Percentiles rank a stretch among this genome's conserved stretches.
Evolutionary conservation across 2,113 vertebrate species (phyloP).

Genomic region (Pionites leucogaster): DNA sequence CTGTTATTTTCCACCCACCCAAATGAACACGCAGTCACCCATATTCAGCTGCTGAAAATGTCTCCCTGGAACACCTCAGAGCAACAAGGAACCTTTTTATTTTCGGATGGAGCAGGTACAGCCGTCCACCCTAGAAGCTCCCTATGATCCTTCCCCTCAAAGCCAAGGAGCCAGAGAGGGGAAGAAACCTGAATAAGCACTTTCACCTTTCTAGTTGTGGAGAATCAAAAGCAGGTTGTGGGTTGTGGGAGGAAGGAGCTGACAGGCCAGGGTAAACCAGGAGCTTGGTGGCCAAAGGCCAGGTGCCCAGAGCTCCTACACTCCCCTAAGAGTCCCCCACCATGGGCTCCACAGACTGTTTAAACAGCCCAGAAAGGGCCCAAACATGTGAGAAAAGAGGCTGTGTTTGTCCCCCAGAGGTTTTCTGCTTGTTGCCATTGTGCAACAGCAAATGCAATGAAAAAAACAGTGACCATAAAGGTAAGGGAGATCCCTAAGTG

Average conservation of each 20-base stretch:
- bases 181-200: background rate
- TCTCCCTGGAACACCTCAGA: background rate
- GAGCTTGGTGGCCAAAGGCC: background rate
- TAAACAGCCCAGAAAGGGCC: background rate
- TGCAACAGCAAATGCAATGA: background rate
- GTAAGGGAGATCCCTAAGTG: background rate
- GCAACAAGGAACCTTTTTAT: background rate
- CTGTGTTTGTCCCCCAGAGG: background rate
- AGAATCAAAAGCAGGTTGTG: background rate
- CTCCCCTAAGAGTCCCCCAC: background rate
- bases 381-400: background rate
- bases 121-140: background rate
- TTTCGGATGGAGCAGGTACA: background rate
- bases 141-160: background rate
- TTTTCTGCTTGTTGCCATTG: background rate
- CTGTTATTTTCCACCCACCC: background rate
- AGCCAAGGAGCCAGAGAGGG: background rate
- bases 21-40: background rate
- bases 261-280: background rate
- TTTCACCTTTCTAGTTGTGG: background rate
- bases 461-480: background rate
- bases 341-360: background rate
- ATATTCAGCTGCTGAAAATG: background rate
- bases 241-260: background rate
- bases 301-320: background rate